Base-by-base conservation (phyloP, 2,888 invertebrate genomes). In the Conomelus anceps region DNA sequence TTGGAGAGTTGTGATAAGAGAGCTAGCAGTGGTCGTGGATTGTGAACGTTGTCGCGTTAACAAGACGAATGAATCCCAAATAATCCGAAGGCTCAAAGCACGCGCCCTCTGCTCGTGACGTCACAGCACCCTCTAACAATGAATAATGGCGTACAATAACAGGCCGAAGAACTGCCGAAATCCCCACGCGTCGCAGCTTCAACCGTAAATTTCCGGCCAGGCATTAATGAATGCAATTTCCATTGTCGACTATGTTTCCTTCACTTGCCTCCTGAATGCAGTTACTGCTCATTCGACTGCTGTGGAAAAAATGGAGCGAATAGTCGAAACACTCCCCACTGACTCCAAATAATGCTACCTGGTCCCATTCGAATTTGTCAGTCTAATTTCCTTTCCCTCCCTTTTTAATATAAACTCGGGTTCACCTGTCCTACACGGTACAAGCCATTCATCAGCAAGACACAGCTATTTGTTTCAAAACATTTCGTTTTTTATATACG, bases 91-190 rank as follows among this genome's bases (percentile, higher is more conserved):
- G 63, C 63, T 63, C n/a, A 6, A 20, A 63, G 63, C 63, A 63
- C 63, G 63, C 63, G 63, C 63, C 63, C 63, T 63, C 63, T 41
- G 41, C 41, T 17, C 13, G 63, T 63, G 63, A 63, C 63, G 63
- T 63, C 63, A 63, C 63, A 63, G 63, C 63, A 23, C 24, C 85
- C 85, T 24, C 85, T 85, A 85, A 85, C 85, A 85, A 85, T 85
- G 85, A 85, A 24, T 85, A 85, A 85, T 85, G 24, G 85, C 85
- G n/a, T 85, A 24, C 85, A 85, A 85, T 85, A 85, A 85, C 85
- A 85, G 23, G 23, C 23, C 23, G 24, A 85, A 85, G 85, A 23
- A 85, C 24, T 85, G 24, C 85, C 85, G 85, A 85, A 85, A 85
- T 85, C 85, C 24, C 85, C 85, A 85, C 24, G 85, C 24, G 85